Percentiles rank a stretch among this genome's conserved stretches.
Conservation (phyloP, 1,140 invertebrate species). For the Sitophilus oryzae region DNA sequence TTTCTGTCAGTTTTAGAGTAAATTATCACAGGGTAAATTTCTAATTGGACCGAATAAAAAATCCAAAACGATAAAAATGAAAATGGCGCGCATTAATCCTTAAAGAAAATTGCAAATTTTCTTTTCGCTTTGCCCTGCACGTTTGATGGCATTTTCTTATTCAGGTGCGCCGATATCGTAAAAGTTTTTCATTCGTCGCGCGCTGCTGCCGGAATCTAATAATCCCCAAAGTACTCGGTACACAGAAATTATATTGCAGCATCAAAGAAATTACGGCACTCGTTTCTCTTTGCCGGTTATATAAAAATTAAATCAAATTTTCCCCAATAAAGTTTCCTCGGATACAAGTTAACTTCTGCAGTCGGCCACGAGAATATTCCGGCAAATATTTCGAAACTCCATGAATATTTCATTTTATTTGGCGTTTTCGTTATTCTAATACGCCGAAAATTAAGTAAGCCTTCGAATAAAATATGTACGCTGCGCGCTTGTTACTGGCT, state of each 20-base stretch:
- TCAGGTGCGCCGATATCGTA: constrained; percentile 32
- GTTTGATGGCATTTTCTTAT: constrained; percentile 33
- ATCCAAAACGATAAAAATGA: constrained; percentile 19
- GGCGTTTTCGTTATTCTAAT: constrained; percentile 25
- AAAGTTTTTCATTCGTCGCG: constrained; percentile 34
- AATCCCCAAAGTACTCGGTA: constrained; percentile 37
- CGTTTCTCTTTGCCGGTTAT: constrained; percentile 43
- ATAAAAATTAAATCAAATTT: constrained; percentile 46
- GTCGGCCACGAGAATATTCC: constrained; percentile 35
- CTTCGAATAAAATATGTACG: constrained; percentile 16
- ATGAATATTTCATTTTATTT: constrained; percentile 28
- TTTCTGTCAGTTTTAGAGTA: no score
- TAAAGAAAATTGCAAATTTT: constrained; percentile 21
- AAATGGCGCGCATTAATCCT: constrained; percentile 15
- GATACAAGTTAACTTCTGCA: constrained; percentile 42
- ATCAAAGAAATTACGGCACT: constrained; percentile 45
- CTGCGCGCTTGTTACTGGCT: constrained; percentile 11
- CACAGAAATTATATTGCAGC: constrained; percentile 44
- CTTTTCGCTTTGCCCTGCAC: constrained; percentile 7
- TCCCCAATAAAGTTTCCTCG: constrained; percentile 44
- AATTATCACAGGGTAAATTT: no score
- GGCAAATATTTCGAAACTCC: constrained; percentile 27
- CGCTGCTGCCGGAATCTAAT: constrained; percentile 39
- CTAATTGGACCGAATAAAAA: no score
- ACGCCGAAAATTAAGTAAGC: constrained; percentile 16